Conservation (phyloP, 2,888 invertebrate genomes). For the Drosophila melanosoma region DNA sequence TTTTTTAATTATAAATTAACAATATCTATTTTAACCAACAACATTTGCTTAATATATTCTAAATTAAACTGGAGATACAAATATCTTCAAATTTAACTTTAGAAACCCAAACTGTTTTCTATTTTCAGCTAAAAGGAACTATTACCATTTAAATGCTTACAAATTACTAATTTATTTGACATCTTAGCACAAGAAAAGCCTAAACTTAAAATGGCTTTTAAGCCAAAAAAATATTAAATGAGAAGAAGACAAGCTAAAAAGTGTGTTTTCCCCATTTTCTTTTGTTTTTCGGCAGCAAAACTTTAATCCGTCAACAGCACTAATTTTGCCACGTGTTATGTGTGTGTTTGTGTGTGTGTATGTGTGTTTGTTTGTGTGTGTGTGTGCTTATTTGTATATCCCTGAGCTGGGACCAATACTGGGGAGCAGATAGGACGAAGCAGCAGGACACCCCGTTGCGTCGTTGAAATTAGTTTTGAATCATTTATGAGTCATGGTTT, state of each 20-base stretch:
- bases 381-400: slow-evolving; percentile 28
- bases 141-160: not conserved
- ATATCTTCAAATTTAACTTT: not conserved
- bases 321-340: slow-evolving; percentile 62
- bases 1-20: too few species aligned
- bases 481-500: slow-evolving; percentile 81
- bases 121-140: not conserved
- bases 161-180: not conserved
- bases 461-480: slow-evolving; percentile 79
- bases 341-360: slow-evolving; percentile 31
- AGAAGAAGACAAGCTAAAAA: slow-evolving; percentile 30
- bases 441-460: slow-evolving; percentile 59
- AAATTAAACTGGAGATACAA: not conserved
- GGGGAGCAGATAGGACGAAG: slow-evolving; percentile 32
- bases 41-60: not conserved
- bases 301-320: slow-evolving; percentile 70
- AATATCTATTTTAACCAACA: too few species aligned
- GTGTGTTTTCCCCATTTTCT: slow-evolving; percentile 6
- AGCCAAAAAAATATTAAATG: slow-evolving; percentile 12
- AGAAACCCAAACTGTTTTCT: not conserved
- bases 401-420: slow-evolving; percentile 36
- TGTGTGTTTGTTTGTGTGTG: slow-evolving; percentile 33
- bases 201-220: not conserved
- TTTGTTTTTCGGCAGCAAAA: slow-evolving; percentile 28
- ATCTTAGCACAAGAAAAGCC: not conserved